Evolutionary conservation across 2,797 vertebrate species (phyloP).

Genomic region (Carapus acus): DNA sequence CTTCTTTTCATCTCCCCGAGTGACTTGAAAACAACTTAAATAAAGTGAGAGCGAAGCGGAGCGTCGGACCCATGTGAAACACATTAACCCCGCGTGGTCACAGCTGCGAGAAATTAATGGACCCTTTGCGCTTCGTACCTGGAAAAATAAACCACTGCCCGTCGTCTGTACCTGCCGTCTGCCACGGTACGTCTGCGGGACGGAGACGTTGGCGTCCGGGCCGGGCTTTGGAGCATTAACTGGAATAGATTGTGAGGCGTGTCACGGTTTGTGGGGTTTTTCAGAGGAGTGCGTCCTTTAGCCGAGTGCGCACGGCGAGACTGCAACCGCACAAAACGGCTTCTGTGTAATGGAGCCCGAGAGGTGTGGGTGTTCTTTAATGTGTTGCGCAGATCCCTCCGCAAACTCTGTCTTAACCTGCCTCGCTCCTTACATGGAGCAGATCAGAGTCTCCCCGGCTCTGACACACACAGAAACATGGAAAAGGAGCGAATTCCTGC

Average conservation of each 20-base stretch:
- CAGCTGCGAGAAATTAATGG: neutral
- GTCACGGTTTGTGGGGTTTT: neutral
- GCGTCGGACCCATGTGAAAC: neutral
- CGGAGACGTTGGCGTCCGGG: neutral
- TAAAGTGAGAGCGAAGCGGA: neutral
- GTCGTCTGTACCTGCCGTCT: neutral
- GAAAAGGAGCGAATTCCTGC: constrained; percentile 48
- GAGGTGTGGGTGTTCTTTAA: constrained; percentile 35
- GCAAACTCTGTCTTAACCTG: constrained; percentile 51
- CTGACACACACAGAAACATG: constrained; percentile 42
- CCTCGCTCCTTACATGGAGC: constrained; percentile 44
- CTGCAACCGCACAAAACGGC: constrained; percentile 2
- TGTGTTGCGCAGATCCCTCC: constrained; percentile 32
- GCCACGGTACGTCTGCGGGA: neutral
- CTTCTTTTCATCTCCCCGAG: neutral
- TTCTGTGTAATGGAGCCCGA: constrained; percentile 22
- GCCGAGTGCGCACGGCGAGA: neutral
- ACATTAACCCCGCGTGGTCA: neutral
- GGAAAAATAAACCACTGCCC: neutral
- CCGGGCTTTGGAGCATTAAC: too few relatives aligned
- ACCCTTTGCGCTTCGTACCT: neutral
- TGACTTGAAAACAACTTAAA: neutral
- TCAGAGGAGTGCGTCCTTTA: neutral
- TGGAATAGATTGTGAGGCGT: neutral
- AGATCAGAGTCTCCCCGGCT: constrained; percentile 24